Percentiles rank a stretch among this genome's conserved stretches.
Conservation (phyloP, 2,888 invertebrate genomes). For the Colletes collaris region DNA sequence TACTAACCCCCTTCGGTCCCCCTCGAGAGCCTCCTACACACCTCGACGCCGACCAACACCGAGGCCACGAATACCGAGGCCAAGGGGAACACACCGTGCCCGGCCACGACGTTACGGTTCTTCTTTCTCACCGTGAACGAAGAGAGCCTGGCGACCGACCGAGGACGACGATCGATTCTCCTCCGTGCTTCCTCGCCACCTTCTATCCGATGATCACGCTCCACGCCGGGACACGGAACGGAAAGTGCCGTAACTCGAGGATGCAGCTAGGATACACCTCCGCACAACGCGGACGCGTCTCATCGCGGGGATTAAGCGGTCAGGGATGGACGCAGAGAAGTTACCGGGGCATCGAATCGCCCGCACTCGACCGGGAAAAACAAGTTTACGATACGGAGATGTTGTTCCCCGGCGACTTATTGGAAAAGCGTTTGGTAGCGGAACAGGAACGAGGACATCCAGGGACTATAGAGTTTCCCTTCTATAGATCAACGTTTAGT, state of each 20-base stretch:
- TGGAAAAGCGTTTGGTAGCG: too few relatives aligned
- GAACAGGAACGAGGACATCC: too few relatives aligned
- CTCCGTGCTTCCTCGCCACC: slow-evolving; percentile 68
- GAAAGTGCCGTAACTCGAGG: slow-evolving; percentile 29
- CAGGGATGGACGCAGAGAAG: slow-evolving; percentile 66
- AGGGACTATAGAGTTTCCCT: too few relatives aligned
- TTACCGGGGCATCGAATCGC: background rate
- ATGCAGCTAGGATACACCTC: slow-evolving; percentile 71
- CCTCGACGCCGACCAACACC: slow-evolving; percentile 55
- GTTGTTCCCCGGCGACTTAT: too few relatives aligned
- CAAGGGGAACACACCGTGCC: slow-evolving; percentile 36
- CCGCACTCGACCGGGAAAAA: too few relatives aligned
- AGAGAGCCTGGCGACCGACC: slow-evolving; percentile 19
- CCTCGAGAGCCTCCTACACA: slow-evolving; percentile 66
- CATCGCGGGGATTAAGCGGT: slow-evolving; percentile 76
- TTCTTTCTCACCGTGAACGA: slow-evolving; percentile 63
- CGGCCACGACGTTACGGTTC: slow-evolving; percentile 62
- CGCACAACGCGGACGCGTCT: slow-evolving; percentile 57
- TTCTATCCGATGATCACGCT: slow-evolving; percentile 76
- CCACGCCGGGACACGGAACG: slow-evolving; percentile 43
- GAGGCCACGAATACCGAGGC: slow-evolving; percentile 51
- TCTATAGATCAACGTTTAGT: too few relatives aligned
- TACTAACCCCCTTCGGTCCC: slow-evolving; percentile 72
- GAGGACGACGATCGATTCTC: slow-evolving; percentile 57
- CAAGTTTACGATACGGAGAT: too few relatives aligned